A percentile compares a stretch with the other conserved stretches of the same genome.
Conservation (phyloP, 2,113 vertebrate genomes). For the Nibea coibor region DNA sequence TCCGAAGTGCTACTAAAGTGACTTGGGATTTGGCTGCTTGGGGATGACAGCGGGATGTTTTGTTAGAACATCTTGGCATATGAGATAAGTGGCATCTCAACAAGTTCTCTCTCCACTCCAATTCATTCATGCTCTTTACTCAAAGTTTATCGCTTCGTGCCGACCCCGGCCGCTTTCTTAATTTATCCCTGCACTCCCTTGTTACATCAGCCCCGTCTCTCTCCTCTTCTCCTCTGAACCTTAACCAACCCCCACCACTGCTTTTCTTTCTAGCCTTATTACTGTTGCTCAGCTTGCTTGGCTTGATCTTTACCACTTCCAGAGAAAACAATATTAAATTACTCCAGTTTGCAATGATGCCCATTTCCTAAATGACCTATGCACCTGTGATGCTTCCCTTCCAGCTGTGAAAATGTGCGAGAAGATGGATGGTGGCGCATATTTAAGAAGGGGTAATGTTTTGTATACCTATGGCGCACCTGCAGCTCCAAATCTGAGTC, state of each 20-base stretch:
- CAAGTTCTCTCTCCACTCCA: not conserved
- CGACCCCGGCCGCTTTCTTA: not conserved
- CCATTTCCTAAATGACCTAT: constrained; percentile 30
- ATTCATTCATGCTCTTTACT: not conserved
- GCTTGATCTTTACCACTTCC: constrained; percentile 14
- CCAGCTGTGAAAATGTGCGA: constrained; percentile 1
- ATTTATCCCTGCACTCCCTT: constrained; percentile 13
- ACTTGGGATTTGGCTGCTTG: constrained; percentile 37
- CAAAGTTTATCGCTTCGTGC: not conserved
- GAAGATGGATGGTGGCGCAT: constrained; percentile 15
- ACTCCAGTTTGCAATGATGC: not conserved
- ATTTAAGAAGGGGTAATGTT: constrained; percentile 36
- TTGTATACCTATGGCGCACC: constrained; percentile 45
- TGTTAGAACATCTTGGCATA: constrained; percentile 20
- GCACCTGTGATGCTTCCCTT: not conserved
- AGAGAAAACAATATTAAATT: constrained; percentile 37
- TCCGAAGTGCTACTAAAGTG: constrained; percentile 7
- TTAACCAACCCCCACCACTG: not conserved
- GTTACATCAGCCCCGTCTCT: not conserved
- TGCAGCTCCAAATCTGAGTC: constrained; percentile 37
- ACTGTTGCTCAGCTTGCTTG: constrained; percentile 8
- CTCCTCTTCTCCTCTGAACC: constrained; percentile 19
- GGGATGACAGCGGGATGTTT: constrained; percentile 34
- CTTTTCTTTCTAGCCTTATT: constrained; percentile 13
- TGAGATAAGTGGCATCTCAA: constrained; percentile 31